Conservation (phyloP, 2,113 vertebrate species). For the Rhinichthys klamathensis region DNA sequence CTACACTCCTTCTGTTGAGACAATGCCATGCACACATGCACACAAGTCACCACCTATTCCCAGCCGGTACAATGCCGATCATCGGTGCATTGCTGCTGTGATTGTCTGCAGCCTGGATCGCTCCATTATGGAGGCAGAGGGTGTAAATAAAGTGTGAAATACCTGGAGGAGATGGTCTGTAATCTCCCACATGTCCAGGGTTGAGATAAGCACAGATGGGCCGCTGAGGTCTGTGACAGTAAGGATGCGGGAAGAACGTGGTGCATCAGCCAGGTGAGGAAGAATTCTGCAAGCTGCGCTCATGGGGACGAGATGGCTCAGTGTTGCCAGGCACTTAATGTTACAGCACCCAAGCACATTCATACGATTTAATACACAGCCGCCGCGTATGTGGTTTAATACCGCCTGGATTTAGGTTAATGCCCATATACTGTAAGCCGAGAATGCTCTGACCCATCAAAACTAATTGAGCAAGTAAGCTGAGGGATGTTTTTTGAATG, state of each 20-base stretch:
- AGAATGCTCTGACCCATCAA: constrained; percentile 54
- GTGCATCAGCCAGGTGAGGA: constrained; percentile 37
- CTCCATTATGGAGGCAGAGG: constrained; percentile 34
- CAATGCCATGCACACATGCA: background rate
- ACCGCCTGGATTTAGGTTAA: constrained; percentile 48
- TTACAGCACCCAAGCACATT: constrained; percentile 34
- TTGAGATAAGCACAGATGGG: constrained; percentile 50
- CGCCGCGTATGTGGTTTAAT: constrained; percentile 30
- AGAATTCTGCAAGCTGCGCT: constrained; percentile 21
- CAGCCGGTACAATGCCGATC: constrained; percentile 36
- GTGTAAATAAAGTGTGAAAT: constrained; percentile 54
- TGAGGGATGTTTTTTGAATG: background rate
- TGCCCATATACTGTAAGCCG: constrained; percentile 33
- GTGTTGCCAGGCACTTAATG: constrained; percentile 14
- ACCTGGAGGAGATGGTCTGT: constrained; percentile 52
- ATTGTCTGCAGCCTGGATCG: constrained; percentile 43
- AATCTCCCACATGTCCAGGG: constrained; percentile 52
- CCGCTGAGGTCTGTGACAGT: constrained; percentile 32
- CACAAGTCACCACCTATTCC: constrained; percentile 37
- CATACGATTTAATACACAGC: constrained; percentile 37
- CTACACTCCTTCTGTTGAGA: background rate
- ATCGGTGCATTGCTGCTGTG: constrained; percentile 29
- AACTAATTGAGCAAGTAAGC: constrained; percentile 32
- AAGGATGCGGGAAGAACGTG: constrained; percentile 7
- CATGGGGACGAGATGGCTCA: constrained; percentile 17